Evolutionary conservation across 1,140 invertebrate species (phyloP).

Genomic region (Anoplolepis gracilipes): DNA sequence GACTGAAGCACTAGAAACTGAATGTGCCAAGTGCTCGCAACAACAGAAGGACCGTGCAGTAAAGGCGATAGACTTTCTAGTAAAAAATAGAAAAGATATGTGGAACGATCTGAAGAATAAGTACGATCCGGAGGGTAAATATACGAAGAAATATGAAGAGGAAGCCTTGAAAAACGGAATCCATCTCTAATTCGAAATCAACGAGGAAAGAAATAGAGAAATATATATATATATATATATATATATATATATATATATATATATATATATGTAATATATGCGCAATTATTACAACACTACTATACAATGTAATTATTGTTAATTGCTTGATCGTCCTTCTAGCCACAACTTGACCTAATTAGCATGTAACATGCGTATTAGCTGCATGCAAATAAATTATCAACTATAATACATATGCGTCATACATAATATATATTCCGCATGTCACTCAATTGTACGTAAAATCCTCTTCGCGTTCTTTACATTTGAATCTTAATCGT

Average conservation of each 20-base stretch:
- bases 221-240: too few relatives aligned
- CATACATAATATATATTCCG: slow-evolving; percentile 20
- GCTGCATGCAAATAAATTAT: slow-evolving; percentile 28
- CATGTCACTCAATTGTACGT: background rate
- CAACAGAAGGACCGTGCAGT: slow-evolving; percentile 86
- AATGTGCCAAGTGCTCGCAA: slow-evolving; percentile 88
- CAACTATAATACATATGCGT: background rate
- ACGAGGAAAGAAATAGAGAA: background rate
- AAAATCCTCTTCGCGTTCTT: background rate
- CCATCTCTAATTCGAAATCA: slow-evolving; percentile 9
- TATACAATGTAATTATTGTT: background rate
- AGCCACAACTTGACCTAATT: background rate
- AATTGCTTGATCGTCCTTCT: slow-evolving; percentile 25
- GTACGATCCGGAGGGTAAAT: slow-evolving; percentile 88
- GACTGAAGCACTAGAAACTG: slow-evolving; percentile 88
- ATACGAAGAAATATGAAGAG: slow-evolving; percentile 86
- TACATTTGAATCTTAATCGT: background rate
- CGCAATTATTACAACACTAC: background rate
- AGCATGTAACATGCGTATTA: background rate
- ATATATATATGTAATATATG: background rate
- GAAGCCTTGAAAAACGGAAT: slow-evolving; percentile 81
- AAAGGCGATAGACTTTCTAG: slow-evolving; percentile 86
- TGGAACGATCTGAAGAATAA: slow-evolving; percentile 87
- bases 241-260: too few relatives aligned
- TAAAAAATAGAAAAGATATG: slow-evolving; percentile 86